Base-by-base conservation (phyloP, 2,113 vertebrate species). In the Bubo bubo region DNA sequence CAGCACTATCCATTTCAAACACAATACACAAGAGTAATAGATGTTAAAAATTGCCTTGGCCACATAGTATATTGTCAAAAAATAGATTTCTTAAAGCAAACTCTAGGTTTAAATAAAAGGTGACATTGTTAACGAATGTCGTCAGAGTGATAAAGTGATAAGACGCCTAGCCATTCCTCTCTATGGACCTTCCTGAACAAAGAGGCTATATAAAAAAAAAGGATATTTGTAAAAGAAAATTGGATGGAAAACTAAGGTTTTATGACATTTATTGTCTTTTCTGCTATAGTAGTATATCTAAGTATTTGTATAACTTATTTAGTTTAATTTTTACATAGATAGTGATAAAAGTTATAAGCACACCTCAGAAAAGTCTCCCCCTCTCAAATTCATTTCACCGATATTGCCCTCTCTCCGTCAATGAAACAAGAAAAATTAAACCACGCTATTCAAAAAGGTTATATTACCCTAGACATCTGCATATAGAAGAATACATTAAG, bases 1-100 rank as follows among this genome's bases (percentile, higher is more conserved):
- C 84, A 66, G 28, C 66, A 58, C 84, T 79, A 91, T 90, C 94
- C 70, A 95, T 95, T 97, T 91, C 84, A 79, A 95, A 86, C 90
- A 94, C 91, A 97, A 76, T 91, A 87, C 94, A 88, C 66, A 41
- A 52, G 89, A 95, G 86, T 73, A 94, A 95, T 35, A 94, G 95
- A 87, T 94, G 91, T 79, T 95, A 90, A 96, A 96, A 94, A 93
- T 86, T 82, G 86, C 62, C 86, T 91, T 10, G 11, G 41, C 93
- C 80, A 82, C 53, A 89, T 9, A 55, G 53, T 50, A 62, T 62
- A 60, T 89, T 87, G 77, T 91, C 30, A 95, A 97, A 96, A 94
- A 95, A 88, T 39, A 76, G 83, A 92, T 89, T 97, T 92, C 79
- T 92, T 82, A 23, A 70, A 87, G 62, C 28, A 85, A 96, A 94